phyloP scores from a whole-genome alignment of 2,888 invertebrate species.

The Rhagophthalmus giganteus region DNA sequence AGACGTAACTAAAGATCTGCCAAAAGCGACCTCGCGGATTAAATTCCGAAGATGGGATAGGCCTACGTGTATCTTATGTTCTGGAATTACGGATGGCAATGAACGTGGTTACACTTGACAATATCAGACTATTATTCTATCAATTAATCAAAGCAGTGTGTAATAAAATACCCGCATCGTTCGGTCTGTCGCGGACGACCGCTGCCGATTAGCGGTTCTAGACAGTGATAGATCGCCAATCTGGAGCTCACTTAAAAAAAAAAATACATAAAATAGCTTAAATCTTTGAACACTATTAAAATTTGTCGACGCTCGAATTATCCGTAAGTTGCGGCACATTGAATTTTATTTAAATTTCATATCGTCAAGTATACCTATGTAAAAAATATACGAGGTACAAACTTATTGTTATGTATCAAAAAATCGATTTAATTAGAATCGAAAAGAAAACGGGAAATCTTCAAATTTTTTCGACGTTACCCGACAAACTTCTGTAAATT shows the following conservation, averaged over 20 bases:
- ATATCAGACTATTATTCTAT: conserved; percentile 29
- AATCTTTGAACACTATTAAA: conserved; percentile 11
- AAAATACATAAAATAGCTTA: conserved; percentile 15
- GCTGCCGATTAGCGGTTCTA: conserved; percentile 25
- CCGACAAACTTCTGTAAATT: too few species aligned
- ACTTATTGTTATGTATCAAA: too few species aligned
- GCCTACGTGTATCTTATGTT: conserved; percentile 11
- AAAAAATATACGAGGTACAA: too few species aligned
- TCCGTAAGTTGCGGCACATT: conserved; percentile 4
- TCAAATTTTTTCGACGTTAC: too few species aligned
- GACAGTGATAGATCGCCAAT: conserved; percentile 32
- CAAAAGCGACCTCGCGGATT: background rate
- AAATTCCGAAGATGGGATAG: conserved; percentile 21
- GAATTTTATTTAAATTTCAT: too few species aligned
- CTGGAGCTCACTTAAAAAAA: conserved; percentile 11
- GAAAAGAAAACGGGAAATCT: too few species aligned
- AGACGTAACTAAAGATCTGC: background rate
- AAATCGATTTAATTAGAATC: too few species aligned
- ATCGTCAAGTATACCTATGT: too few species aligned
- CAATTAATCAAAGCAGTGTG: conserved; percentile 31
- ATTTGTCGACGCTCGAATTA: background rate
- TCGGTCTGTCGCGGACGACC: conserved; percentile 26
- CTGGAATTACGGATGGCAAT: conserved; percentile 24
- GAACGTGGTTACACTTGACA: conserved; percentile 31
- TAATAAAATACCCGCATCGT: conserved; percentile 31